Conservation (phyloP, 1,140 invertebrate species). For the Polyergus mexicanus region DNA sequence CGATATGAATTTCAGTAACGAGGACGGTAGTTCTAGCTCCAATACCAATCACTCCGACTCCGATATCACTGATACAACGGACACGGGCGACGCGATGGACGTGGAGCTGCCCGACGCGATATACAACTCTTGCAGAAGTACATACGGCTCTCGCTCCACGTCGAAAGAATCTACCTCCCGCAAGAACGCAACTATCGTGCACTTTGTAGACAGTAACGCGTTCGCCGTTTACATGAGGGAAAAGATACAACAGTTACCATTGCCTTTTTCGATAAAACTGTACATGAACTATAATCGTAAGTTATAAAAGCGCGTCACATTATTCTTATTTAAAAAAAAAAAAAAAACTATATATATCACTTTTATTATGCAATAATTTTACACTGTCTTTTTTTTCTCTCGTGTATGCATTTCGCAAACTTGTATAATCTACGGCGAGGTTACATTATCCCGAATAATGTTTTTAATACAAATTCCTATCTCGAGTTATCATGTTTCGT, state of each 20-base stretch:
- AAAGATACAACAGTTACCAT: constrained; percentile 87
- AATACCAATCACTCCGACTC: constrained; percentile 58
- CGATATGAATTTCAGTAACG: constrained; percentile 66
- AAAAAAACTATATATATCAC: constrained; percentile 57
- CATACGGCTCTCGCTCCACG: not conserved
- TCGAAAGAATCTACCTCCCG: constrained; percentile 30
- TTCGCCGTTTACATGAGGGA: constrained; percentile 85
- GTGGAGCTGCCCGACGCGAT: not conserved
- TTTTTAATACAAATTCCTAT: constrained; percentile 26
- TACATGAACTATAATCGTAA: constrained; percentile 87
- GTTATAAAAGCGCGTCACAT: constrained; percentile 65
- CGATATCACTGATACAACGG: constrained; percentile 45
- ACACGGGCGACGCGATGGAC: constrained; percentile 62
- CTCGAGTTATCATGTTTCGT: not conserved
- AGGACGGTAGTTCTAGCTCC: constrained; percentile 69
- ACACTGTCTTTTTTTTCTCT: not conserved
- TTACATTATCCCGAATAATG: not conserved
- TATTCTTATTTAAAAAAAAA: constrained; percentile 69
- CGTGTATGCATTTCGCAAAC: not conserved
- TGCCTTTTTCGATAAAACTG: constrained; percentile 87
- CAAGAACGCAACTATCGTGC: constrained; percentile 41
- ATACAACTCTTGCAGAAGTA: not conserved
- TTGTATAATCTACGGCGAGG: not conserved
- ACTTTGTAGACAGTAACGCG: constrained; percentile 72
- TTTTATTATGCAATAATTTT: constrained; percentile 45